These are phyloP conservation scores for Tichodroma muraria DNA, from an alignment of 2,113 vertebrate genomes.

Conservation along the genomic window DNA sequence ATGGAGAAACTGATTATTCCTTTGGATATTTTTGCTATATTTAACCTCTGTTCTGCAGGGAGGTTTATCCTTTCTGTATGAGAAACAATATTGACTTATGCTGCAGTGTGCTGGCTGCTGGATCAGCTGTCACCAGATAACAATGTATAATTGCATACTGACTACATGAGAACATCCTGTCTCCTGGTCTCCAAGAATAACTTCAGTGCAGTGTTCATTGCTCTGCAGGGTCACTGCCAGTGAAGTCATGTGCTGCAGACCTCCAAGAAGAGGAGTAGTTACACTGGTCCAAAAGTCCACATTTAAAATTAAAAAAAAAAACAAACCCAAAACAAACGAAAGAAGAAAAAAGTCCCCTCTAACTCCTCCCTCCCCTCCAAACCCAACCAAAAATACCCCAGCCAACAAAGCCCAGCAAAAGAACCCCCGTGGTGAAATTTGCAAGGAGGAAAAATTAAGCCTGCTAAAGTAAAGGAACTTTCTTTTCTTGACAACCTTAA, in stretches of 20 bases:
- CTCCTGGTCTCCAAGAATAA: not conserved
- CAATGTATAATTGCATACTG: slow-evolving; percentile 27
- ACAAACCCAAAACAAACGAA: rapidly evolving
- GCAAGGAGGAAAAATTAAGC: not conserved
- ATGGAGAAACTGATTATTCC: not conserved
- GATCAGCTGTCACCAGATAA: not conserved
- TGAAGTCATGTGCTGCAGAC: not conserved
- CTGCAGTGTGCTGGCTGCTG: not conserved
- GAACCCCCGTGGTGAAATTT: not conserved
- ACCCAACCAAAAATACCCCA: not conserved
- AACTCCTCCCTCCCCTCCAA: rapidly evolving
- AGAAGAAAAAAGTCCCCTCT: not conserved
- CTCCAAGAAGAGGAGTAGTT: not conserved
- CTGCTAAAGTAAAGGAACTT: not conserved
- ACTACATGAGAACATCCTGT: slow-evolving; percentile 42
- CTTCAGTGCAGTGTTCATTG: not conserved
- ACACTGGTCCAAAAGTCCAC: not conserved
- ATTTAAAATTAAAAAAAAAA: not conserved
- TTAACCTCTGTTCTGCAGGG: not conserved
- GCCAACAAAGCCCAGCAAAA: not conserved
- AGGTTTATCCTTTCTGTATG: not conserved
- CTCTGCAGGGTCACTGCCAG: not conserved
- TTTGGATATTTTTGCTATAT: not conserved
- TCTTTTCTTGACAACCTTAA: not conserved
- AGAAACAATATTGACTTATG: not conserved